These are phyloP conservation scores for Haliclona indistincta DNA, from an alignment of 37 sponge, comb jelly and placozoan genomes.

Conservation along the genomic window DNA sequence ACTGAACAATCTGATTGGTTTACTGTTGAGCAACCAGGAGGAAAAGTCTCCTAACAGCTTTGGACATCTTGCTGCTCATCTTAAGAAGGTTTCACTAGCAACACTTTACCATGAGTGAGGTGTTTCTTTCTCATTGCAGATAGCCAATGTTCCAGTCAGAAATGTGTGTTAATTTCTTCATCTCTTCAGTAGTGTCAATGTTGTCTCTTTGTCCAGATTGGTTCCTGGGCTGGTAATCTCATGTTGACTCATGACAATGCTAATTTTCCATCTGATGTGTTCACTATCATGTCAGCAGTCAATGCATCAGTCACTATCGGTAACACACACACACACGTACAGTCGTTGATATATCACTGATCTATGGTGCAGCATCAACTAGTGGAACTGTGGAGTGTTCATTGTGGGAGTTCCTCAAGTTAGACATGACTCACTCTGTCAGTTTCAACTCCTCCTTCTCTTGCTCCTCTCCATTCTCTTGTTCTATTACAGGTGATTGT, in stretches of 20 bases:
- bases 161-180: conserved; percentile 29
- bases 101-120: neutral
- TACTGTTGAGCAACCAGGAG: conserved; percentile 45
- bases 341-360: neutral
- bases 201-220: conserved; percentile 25
- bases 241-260: conserved; percentile 68
- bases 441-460: neutral
- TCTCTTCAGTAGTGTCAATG: neutral
- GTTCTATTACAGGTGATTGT: conserved; percentile 57
- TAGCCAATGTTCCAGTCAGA: conserved; percentile 69
- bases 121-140: conserved; percentile 4
- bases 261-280: conserved; percentile 83
- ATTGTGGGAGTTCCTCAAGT: conserved; percentile 52
- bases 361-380: conserved; percentile 1
- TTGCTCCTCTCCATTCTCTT: neutral
- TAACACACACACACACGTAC: neutral
- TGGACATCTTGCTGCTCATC: conserved; percentile 40
- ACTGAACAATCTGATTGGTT: conserved; percentile 33
- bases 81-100: conserved; percentile 8
- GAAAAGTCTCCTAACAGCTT: conserved; percentile 35
- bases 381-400: conserved; percentile 2
- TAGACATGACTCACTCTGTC: conserved; percentile 63
- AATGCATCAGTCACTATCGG: conserved; percentile 71
- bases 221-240: conserved; percentile 72
- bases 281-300: conserved; percentile 64